Evolutionary conservation across 2,113 vertebrate genomes (phyloP).

Genomic region (Gyps fulvus): DNA sequence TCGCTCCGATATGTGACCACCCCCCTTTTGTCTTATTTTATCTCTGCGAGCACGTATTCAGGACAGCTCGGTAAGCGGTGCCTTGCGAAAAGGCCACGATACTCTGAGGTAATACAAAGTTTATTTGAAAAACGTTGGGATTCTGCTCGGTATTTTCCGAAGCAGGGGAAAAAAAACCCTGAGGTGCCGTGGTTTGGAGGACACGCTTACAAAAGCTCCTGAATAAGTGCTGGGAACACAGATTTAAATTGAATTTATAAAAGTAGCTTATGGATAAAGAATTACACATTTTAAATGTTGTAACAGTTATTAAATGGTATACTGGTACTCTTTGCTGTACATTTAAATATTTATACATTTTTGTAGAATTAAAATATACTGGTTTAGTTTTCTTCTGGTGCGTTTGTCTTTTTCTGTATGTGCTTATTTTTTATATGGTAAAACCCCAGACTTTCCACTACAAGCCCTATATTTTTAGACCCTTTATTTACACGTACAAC

Average conservation of each 20-base stretch:
- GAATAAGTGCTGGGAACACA: background rate
- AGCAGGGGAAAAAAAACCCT: background rate
- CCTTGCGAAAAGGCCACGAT: background rate
- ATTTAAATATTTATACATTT: slow-evolving; percentile 80
- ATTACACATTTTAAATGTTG: slow-evolving; percentile 54
- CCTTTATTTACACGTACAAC: fast-evolving
- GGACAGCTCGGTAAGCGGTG: background rate
- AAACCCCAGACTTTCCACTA: background rate
- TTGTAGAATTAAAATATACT: slow-evolving; percentile 74
- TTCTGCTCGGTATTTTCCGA: background rate
- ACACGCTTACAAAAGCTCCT: background rate
- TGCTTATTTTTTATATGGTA: fast-evolving
- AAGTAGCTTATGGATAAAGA: slow-evolving; percentile 68
- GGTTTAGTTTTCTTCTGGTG: slow-evolving; percentile 67
- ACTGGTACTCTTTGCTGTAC: slow-evolving; percentile 68
- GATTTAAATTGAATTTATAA: slow-evolving; percentile 32
- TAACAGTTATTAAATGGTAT: slow-evolving; percentile 72
- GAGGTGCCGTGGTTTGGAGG: background rate
- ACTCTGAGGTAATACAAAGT: background rate
- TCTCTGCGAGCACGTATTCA: background rate
- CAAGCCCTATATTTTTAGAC: fast-evolving
- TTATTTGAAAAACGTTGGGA: background rate
- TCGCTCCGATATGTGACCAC: background rate
- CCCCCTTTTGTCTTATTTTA: too few relatives aligned
- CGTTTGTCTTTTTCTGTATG: background rate